phyloP scores from a whole-genome alignment of 2,797 vertebrate genomes.

The Scleropages formosus region DNA sequence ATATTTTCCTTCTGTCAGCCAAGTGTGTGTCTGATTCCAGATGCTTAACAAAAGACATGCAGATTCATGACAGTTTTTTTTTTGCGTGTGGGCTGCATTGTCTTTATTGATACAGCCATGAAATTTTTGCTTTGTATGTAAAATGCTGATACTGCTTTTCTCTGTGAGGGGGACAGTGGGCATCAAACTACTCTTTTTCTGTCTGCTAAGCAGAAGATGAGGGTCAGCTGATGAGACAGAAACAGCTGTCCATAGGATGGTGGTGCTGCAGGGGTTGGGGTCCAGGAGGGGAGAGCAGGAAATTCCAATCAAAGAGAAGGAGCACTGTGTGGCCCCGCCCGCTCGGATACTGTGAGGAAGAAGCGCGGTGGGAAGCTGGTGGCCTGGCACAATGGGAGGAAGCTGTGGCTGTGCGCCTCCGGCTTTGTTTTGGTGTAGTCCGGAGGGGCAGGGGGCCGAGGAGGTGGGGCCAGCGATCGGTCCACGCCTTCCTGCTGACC shows the following conservation, averaged over 20 bases:
- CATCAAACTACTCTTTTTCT: conserved; percentile 35
- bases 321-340: conserved; percentile 59
- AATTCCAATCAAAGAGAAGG: conserved; percentile 54
- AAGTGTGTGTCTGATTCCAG: background rate
- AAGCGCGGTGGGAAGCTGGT: conserved; percentile 52
- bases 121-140: background rate
- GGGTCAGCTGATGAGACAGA: conserved; percentile 60
- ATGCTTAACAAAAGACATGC: background rate
- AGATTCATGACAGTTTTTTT: background rate
- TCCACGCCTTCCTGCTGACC: conserved; percentile 25
- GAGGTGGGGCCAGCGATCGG: conserved; percentile 51
- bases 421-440: conserved; percentile 59
- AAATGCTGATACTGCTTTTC: conserved; percentile 14
- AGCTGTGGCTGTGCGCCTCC: conserved; percentile 64
- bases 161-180: background rate
- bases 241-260: conserved; percentile 46
- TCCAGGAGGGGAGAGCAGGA: conserved; percentile 45
- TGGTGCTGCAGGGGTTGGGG: background rate
- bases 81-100: background rate
- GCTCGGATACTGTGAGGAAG: conserved; percentile 40
- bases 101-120: background rate
- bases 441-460: conserved; percentile 43
- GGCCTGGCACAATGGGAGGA: conserved; percentile 65
- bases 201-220: conserved; percentile 43
- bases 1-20: conserved; percentile 5